phyloP scores from a whole-genome alignment of 64 coral and sea anemone genomes.

The Stichodactyla helianthus region DNA sequence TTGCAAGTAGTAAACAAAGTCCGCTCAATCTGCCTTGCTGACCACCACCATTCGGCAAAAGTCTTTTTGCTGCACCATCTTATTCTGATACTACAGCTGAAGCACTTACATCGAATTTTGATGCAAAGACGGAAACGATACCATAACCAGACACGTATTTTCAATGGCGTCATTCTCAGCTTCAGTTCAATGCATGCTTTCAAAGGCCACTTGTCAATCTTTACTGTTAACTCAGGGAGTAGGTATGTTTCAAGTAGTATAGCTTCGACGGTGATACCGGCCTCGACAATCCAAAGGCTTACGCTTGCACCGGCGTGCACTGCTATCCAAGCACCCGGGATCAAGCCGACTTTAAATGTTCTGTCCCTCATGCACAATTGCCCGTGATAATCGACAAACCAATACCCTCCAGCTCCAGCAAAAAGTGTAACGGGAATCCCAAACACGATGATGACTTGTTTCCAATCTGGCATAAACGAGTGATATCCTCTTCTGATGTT shows the following conservation, averaged over 20 bases:
- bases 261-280: conserved; percentile 88
- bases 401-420: conserved; percentile 81
- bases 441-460: conserved; percentile 68
- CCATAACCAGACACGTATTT: conserved; percentile 95
- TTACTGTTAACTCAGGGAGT: conserved; percentile 78
- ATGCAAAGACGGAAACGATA: conserved; percentile 87
- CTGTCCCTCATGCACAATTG: conserved; percentile 78
- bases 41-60: conserved; percentile 92
- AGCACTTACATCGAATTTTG: conserved; percentile 57
- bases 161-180: conserved; percentile 85
- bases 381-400: conserved; percentile 74
- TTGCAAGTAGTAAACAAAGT: conserved; percentile 80
- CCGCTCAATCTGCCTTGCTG: conserved; percentile 64
- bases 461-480: conserved; percentile 64
- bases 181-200: conserved; percentile 82
- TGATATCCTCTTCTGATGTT: conserved; percentile 65
- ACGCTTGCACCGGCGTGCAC: conserved; percentile 77
- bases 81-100: conserved; percentile 72
- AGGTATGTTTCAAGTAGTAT: conserved; percentile 86
- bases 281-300: conserved; percentile 66
- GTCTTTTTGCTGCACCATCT: conserved; percentile 94
- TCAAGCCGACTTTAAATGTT: conserved; percentile 66
- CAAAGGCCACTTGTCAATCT: conserved; percentile 87
- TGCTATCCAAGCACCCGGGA: conserved; percentile 89
- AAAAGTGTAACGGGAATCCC: conserved; percentile 82